A percentile compares a stretch with the other conserved stretches of the same genome.
Evolutionary conservation across 2,113 vertebrate species (phyloP).

Genomic region (Pygoscelis antarcticus): DNA sequence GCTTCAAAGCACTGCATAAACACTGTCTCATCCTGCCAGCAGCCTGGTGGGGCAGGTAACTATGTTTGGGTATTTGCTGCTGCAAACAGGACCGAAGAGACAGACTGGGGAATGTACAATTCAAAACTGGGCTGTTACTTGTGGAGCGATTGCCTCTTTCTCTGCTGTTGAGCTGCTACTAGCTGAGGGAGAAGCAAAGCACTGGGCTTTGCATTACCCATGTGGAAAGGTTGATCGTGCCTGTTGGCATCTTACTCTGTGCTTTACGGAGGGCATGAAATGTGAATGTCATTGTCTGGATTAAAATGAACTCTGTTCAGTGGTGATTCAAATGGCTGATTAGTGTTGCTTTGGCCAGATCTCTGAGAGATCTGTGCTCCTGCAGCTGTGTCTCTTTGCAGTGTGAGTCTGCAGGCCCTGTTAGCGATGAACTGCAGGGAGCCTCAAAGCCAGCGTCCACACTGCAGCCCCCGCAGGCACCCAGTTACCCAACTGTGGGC

Average conservation of each 20-base stretch:
- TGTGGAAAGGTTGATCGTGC: neutral
- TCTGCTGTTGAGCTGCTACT: neutral
- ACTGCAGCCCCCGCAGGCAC: neutral
- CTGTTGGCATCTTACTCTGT: neutral
- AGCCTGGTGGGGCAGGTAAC: slow-evolving; percentile 15
- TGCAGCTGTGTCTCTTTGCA: neutral
- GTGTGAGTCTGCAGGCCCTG: neutral
- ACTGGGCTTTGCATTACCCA: neutral
- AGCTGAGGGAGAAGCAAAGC: neutral
- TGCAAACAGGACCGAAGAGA: neutral
- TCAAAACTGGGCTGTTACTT: neutral
- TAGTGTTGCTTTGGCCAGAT: neutral
- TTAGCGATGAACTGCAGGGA: neutral
- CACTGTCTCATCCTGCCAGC: neutral
- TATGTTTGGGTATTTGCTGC: neutral
- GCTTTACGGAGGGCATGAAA: neutral
- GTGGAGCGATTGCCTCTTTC: neutral
- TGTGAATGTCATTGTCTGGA: neutral
- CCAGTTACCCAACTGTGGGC: neutral
- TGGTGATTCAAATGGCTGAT: neutral
- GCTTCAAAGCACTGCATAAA: slow-evolving; percentile 30
- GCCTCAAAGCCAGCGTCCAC: neutral
- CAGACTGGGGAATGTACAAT: neutral
- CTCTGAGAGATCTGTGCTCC: neutral
- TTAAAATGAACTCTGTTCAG: neutral